Evolutionary conservation across 2,113 vertebrate genomes (phyloP).

Genomic region (Xenopus borealis): DNA sequence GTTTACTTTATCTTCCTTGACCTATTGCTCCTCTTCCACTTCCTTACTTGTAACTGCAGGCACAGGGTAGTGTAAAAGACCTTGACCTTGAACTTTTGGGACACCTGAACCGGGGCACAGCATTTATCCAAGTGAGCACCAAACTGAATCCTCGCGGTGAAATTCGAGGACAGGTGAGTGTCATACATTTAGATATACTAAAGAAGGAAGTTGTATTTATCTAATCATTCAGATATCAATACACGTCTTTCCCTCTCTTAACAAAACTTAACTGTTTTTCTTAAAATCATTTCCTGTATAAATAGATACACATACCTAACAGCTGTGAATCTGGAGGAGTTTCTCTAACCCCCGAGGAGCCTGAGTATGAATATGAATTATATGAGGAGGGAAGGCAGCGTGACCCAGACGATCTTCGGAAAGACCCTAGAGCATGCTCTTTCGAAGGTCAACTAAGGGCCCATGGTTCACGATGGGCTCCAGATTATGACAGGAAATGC

Average conservation of each 20-base stretch:
- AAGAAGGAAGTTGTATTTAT: too few species aligned
- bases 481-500: constrained; percentile 88
- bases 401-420: constrained; percentile 68
- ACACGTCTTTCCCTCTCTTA: too few species aligned
- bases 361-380: constrained; percentile 49
- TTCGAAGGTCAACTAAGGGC: constrained; percentile 88
- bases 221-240: too few species aligned
- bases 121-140: constrained; percentile 92
- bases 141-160: constrained; percentile 88
- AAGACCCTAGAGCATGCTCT: constrained; percentile 86
- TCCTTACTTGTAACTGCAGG: constrained; percentile 58
- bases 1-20: too few species aligned
- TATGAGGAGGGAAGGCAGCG: constrained; percentile 44
- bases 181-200: too few species aligned
- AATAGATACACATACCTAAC: constrained; percentile 84
- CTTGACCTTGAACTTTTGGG: constrained; percentile 78
- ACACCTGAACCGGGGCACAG: constrained; percentile 82
- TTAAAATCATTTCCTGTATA: too few species aligned
- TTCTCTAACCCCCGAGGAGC: constrained; percentile 51
- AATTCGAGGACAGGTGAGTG: constrained; percentile 81
- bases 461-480: constrained; percentile 84
- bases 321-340: constrained; percentile 69
- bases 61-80: constrained; percentile 89
- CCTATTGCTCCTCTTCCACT: too few species aligned
- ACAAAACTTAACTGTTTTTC: too few species aligned